These are phyloP conservation scores for Notothenia coriiceps DNA, from an alignment of 2,113 vertebrate genomes.

Conservation along the genomic window DNA sequence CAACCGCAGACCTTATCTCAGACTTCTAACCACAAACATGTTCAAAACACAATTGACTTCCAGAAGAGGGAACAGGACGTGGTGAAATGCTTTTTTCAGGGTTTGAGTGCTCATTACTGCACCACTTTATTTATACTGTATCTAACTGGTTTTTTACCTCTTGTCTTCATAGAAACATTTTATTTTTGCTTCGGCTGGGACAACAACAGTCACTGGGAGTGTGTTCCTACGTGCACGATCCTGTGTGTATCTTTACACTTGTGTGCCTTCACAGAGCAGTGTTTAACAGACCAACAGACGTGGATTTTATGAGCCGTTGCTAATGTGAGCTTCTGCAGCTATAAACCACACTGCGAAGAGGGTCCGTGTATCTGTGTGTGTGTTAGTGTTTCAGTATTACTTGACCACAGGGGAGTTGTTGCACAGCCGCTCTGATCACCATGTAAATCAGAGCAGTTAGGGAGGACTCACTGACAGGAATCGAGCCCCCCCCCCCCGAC, in stretches of 20 bases:
- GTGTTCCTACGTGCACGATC: neutral
- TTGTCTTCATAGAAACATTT: neutral
- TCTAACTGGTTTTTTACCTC: neutral
- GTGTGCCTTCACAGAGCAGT: constrained; percentile 42
- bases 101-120: neutral
- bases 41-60: too few species aligned
- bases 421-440: constrained; percentile 60
- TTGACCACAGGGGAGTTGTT: constrained; percentile 45
- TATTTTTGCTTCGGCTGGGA: neutral
- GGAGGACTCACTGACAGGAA: constrained; percentile 65
- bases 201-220: neutral
- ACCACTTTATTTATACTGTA: neutral
- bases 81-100: too few species aligned
- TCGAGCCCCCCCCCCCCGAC: constrained; percentile 51
- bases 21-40: too few species aligned
- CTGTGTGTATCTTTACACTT: constrained; percentile 15
- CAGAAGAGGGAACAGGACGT: too few species aligned
- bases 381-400: constrained; percentile 14
- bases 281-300: constrained; percentile 69
- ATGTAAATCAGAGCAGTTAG: constrained; percentile 75
- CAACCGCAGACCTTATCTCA: too few species aligned
- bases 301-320: constrained; percentile 76
- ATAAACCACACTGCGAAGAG: constrained; percentile 63
- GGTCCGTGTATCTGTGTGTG: constrained; percentile 37
- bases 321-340: constrained; percentile 75